phyloP scores from a whole-genome alignment of 2,797 vertebrate genomes.

The Enteromius argenteus region DNA sequence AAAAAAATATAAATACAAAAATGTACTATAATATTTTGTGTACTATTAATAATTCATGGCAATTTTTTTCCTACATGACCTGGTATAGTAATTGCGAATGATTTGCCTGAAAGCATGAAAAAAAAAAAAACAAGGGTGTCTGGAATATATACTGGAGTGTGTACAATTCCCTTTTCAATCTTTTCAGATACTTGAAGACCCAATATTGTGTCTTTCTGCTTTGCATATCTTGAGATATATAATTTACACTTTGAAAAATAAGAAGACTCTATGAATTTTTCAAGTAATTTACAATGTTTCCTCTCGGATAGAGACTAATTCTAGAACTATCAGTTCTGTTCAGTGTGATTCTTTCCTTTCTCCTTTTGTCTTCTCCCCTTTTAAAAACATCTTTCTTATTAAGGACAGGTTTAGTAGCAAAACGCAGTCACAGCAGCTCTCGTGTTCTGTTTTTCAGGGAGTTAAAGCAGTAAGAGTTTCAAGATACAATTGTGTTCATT shows the following conservation, averaged over 20 bases:
- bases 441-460: background rate
- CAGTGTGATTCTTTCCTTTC: background rate
- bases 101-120: background rate
- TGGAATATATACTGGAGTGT: constrained; percentile 19
- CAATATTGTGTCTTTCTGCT: background rate
- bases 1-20: background rate
- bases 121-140: background rate
- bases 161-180: constrained; percentile 32
- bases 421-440: background rate
- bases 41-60: background rate
- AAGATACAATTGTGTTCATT: background rate
- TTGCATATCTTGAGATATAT: constrained; percentile 21
- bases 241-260: constrained; percentile 12
- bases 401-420: background rate
- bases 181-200: constrained; percentile 21
- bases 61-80: background rate
- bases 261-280: background rate
- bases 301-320: background rate
- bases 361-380: background rate
- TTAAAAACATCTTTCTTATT: background rate
- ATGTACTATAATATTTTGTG: background rate
- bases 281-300: constrained; percentile 24
- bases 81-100: background rate
- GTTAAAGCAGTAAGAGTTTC: background rate
- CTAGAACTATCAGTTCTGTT: background rate